Base-by-base conservation (phyloP, 2,113 vertebrate species). In the Puffinus mauretanicus region DNA sequence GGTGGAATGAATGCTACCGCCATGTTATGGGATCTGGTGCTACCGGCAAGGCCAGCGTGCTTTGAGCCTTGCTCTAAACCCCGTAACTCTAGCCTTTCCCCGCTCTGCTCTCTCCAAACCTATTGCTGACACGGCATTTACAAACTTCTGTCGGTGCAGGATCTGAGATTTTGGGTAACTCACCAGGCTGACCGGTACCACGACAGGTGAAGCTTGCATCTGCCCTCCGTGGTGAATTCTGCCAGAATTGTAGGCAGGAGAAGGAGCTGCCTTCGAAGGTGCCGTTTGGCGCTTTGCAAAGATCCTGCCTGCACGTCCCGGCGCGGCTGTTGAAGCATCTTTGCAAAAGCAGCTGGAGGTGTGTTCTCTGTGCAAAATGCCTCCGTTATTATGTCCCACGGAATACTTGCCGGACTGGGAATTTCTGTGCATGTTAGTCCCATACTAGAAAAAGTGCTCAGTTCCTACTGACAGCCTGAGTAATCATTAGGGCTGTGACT, bases 121-220 rank as follows among this genome's bases (percentile, higher is more conserved):
- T 4, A 5, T 6, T 24, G 51, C 40, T 71, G 46, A 29, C 15
- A 2, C 3, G 16, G 26, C 26, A 1, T 47, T 82, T 65, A 6
- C n/a, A 34, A 24, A 32, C 2, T 5, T 11, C n/a, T 22, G 2
- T 17, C 0, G 0, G 0, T 16, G 49, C 1, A 9, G 54, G 64
- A 36, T 24, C 15, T 4, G 20, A 38, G 34, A 3, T 24, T 40
- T 24, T 3, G 66, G 52, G 0, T 22, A 9, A 16, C 34, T 70
- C 42, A 6, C 11, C 20, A 25, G 34, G 32, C 88, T 44, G 60
- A n/a, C 16, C 34, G 0, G 1, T 16, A 25, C 38, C 25, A 6
- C 34, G 6, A 2, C 26, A 15, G 46, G 4, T 22, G 12, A 11
- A 13, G 18, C 15, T 82, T 6, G 3, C 27, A 1, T 10, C 42